phyloP scores from a whole-genome alignment of 2,113 vertebrate species.

The Strix uralensis region DNA sequence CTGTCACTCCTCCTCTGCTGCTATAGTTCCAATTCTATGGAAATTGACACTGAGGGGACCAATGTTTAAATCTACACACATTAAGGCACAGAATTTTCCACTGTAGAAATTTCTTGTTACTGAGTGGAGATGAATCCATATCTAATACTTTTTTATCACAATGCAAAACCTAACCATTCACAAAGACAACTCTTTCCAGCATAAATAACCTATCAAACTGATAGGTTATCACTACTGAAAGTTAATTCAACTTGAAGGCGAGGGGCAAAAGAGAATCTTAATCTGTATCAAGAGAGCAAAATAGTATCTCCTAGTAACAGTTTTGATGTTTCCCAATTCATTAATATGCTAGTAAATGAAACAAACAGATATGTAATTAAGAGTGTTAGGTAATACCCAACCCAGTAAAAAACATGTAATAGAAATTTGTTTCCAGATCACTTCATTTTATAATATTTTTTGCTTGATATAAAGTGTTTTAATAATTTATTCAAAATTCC shows the following conservation, averaged over 20 bases:
- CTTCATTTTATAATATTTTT: neutral
- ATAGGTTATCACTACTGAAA: neutral
- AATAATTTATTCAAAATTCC: neutral
- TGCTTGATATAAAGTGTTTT: neutral
- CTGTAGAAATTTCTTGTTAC: neutral
- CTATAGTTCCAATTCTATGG: neutral
- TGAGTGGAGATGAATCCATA: neutral
- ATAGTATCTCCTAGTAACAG: neutral
- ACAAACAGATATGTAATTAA: neutral
- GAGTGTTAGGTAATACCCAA: neutral
- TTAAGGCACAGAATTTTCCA: neutral
- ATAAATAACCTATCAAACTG: neutral
- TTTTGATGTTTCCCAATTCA: neutral
- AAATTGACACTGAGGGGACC: neutral
- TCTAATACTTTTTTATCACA: neutral
- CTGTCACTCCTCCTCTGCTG: neutral
- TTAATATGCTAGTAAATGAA: neutral
- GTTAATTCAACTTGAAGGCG: neutral
- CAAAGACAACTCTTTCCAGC: neutral
- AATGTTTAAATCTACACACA: neutral
- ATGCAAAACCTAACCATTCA: neutral
- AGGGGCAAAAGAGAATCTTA: neutral
- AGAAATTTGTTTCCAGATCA: neutral
- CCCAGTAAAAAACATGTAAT: neutral
- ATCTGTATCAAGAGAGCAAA: neutral